Percentiles rank a stretch among this genome's conserved stretches.
Evolutionary conservation across 2,113 vertebrate genomes (phyloP).

Genomic region (Martes martes): DNA sequence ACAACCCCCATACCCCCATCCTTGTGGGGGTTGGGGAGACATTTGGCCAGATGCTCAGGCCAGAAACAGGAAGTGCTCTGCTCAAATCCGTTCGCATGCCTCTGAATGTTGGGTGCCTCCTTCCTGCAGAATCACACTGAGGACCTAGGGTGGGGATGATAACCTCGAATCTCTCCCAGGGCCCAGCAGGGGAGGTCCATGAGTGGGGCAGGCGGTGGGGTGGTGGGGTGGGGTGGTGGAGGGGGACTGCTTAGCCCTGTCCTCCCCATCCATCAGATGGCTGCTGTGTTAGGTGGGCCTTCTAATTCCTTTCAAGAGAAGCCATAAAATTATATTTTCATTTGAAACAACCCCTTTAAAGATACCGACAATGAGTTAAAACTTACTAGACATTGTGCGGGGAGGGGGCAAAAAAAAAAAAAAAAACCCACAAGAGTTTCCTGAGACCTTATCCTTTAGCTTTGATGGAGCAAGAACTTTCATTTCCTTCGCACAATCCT

Average conservation of each 20-base stretch:
- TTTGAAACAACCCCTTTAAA: background rate
- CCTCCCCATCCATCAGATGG: rapidly evolving
- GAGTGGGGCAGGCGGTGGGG: background rate
- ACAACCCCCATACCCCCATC: background rate
- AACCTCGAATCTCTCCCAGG: background rate
- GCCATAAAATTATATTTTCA: background rate
- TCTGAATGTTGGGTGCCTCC: background rate
- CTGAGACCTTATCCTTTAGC: background rate
- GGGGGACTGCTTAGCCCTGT: no score
- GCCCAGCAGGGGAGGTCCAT: background rate
- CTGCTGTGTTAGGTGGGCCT: background rate
- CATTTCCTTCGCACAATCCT: background rate
- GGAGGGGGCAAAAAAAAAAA: background rate
- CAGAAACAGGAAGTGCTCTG: background rate
- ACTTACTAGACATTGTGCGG: no score
- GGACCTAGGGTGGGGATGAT: background rate
- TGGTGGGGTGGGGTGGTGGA: no score
- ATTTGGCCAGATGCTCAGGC: background rate
- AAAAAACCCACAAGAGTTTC: background rate
- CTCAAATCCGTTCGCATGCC: background rate
- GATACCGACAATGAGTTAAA: no score
- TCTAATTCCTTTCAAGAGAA: background rate
- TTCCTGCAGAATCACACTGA: background rate
- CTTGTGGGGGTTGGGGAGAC: background rate
- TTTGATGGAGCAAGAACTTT: background rate